Evolutionary conservation across 2,888 invertebrate genomes (phyloP), one percentile per base, ranked within the genome.

Genomic region (Stenurella melanura): DNA sequence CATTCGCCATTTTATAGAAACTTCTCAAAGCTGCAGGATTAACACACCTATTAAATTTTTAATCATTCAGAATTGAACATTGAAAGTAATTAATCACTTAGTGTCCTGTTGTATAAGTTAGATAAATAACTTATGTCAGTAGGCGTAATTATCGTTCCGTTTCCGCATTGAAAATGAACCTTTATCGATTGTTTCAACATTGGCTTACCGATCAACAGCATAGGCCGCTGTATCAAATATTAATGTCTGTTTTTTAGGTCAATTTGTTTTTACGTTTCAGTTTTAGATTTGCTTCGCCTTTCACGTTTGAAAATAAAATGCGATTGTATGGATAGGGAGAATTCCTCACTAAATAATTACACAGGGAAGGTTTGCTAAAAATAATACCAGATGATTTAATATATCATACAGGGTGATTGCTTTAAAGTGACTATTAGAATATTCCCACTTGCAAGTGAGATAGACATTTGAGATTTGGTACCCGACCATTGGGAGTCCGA

Each of bases 221-320:
- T 19, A 42, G 19, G 1, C n/a, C 12, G 5, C 17, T 50, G 19
- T 12, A 21, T 71, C 12, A 71, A 71, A 19, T 71, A 71, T 71
- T 71, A 50, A 71, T 17, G 15, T 21, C n/a, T n/a, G 21, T 71
- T 60, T 71, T 34, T 71, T 60, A 61, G 71, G 71, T 71, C 61
- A 71, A 15, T 42, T 17, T 18, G 60, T 61, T 61, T 50, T 61
- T 58, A 38, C 70, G 19, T 58, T 70, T 70, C 30, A 34, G 30
- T 34, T 34, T 34, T 34, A 9, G 30, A 2, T 34, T 34, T 58
- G 15, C 12, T 30, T 30, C 56, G 7, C 38, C 38, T n/a, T n/a
- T 38, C 38, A 11, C 38, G 38, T 7, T 38, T 38, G 11, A 10
- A 38, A 38, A 7, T 38, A 11, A 38, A 38, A 38, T 4, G 4